Base-by-base conservation (phyloP, 2,113 vertebrate species). In the Melanostigma gelatinosum region DNA sequence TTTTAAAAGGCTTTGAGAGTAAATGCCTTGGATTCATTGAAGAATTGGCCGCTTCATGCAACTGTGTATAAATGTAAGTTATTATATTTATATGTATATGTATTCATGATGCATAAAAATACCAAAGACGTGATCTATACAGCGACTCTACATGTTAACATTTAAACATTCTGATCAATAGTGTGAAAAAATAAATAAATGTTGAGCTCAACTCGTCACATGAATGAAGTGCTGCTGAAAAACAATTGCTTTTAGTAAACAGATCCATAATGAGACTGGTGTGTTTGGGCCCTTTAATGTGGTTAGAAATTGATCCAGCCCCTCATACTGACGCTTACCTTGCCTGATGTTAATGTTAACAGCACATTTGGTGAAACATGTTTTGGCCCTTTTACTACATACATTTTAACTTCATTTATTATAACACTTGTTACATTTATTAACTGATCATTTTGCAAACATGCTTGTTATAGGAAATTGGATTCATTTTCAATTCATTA, bases 1-100 rank as follows among this genome's bases (percentile, higher is more conserved):
- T 63, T 83, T 78, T 57, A 74, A 84, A 76, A 76, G 58, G 27
- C 57, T 80, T 86, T 61, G 40, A 69, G 44, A 69, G 22, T 29
- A 68, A 55, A 61, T 64, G 71, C 69, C 18, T 66, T 24, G 16
- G 60, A 71, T 68, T 50, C 38, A 72, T 16, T 76, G 34, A 81
- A 74, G 29, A 68, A 55, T 18, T 66, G 46, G 48, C 27, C 12
- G 48, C 54, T 63, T 70, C 42, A 29, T 75, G 50, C 50, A 52
- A 22, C 50, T 52, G 50, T 18, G 22, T 22, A 22, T 22, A 52
- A 52, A 52, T 50, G 18, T 46, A 13, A 46, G 44, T 46, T 46
- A 15, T 13, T 20, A 7, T 54, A 52, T 52, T 52, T 55, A 44
- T 60, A 27, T 66, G 44, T 32, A 22, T 40, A 63, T 15, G 3